Percentiles rank a stretch among this genome's conserved stretches.
Conservation (phyloP, 2,888 invertebrate genomes). For the Xylophagus ater region DNA sequence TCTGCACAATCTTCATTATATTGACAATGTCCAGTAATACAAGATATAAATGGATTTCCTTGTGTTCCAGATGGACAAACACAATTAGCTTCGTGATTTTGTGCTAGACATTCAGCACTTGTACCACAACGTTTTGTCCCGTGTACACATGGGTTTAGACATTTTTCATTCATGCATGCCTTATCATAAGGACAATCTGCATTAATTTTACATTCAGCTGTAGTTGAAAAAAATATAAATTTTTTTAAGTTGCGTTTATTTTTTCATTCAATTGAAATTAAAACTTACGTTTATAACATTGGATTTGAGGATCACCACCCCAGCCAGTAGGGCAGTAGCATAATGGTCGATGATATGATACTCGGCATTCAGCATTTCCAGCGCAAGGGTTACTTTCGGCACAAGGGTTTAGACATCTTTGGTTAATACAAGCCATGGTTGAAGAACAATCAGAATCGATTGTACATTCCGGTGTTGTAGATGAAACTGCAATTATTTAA, state of each 20-base stretch:
- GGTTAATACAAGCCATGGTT: slow-evolving; percentile 67
- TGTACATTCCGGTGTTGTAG: slow-evolving; percentile 54
- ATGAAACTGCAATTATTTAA: slow-evolving; percentile 39
- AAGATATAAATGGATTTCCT: slow-evolving; percentile 70
- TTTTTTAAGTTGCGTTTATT: slow-evolving; percentile 6
- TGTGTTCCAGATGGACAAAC: slow-evolving; percentile 75
- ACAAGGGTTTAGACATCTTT: slow-evolving; percentile 73
- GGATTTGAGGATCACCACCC: slow-evolving; percentile 76
- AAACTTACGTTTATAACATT: slow-evolving; percentile 77
- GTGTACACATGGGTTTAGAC: slow-evolving; percentile 63
- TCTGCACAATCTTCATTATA: slow-evolving; percentile 83
- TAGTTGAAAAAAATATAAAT: slow-evolving; percentile 21
- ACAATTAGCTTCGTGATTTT: slow-evolving; percentile 69
- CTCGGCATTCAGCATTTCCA: slow-evolving; percentile 65
- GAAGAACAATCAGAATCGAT: slow-evolving; percentile 64
- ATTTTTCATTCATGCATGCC: slow-evolving; percentile 65
- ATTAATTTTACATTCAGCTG: slow-evolving; percentile 71
- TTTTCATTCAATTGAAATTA: neutral
- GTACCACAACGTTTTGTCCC: slow-evolving; percentile 61
- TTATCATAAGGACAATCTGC: slow-evolving; percentile 76
- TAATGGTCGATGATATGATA: slow-evolving; percentile 64
- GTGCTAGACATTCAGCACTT: slow-evolving; percentile 63
- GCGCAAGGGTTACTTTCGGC: slow-evolving; percentile 67
- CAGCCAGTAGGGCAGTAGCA: slow-evolving; percentile 77
- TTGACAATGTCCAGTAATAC: slow-evolving; percentile 72